Evolutionary conservation across 2,797 vertebrate species (phyloP), one percentile per base, ranked within the genome.

Genomic region (Neosilurus mollespiculum): DNA sequence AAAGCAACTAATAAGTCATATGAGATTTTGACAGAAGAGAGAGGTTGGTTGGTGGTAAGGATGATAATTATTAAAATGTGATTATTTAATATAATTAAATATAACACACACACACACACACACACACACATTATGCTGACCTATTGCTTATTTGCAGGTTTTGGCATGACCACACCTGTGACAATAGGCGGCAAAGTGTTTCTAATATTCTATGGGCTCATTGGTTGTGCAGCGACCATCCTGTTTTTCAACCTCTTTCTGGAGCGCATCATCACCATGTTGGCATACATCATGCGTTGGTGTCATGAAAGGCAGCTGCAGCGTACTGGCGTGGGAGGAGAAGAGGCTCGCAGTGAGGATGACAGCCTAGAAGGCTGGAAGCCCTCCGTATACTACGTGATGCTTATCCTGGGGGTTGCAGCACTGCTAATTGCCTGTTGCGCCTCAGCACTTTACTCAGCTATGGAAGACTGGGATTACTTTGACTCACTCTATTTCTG

Each of bases 221-320:
- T 95, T 1, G 95, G 95, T 85, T 96, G 95, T 16, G 95, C 95
- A 2, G 93, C 94, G 65, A 95, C 95, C 84, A 96, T 96, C 89
- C 92, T 96, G 85, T 96, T 96, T 90, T 96, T 96, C 70, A 96
- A 96, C 91, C 94, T 96, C 51, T 95, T 96, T 90, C 90, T 96
- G 88, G 95, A 96, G 91, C 90, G 95, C 87, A 95, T 95, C 90
- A 95, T 96, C 91, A 95, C 95, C 0, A 95, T 95, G 93, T 79
- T 95, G 43, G 95, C 95, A 0, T 96, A 94, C 90, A 93, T 95
- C 88, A 94, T 95, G 95, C 94, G 94, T 80, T 95, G 95, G 94
- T 95, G 92, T 81, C 95, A 96, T 2, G 92, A 95, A 87, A 91
- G 93, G 4, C 91, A 94, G 78, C 87, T 95, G 76, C 88, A 88